A percentile compares a stretch with the other conserved stretches of the same genome.
Evolutionary conservation across 2,797 vertebrate species (phyloP).

Genomic region (Eidolon dupreanum): DNA sequence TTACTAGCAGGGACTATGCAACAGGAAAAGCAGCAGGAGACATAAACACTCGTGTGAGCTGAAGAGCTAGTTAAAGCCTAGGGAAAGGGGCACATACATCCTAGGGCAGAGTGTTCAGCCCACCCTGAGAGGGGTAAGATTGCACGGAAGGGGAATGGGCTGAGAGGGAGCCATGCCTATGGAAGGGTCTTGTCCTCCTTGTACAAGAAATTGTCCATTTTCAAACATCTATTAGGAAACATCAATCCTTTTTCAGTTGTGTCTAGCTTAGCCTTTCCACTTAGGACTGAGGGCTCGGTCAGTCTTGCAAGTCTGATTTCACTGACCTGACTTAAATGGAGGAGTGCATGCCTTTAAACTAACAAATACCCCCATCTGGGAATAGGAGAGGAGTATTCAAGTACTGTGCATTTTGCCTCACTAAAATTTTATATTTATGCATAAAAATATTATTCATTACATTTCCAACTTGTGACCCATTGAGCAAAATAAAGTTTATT

Average conservation of each 20-base stretch:
- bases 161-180: not conserved
- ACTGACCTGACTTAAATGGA: not conserved
- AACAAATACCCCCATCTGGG: not conserved
- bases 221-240: not conserved
- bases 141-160: accelerated
- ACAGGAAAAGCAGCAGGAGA: constrained; percentile 21
- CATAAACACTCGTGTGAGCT: not conserved
- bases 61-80: not conserved
- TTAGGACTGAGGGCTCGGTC: not conserved
- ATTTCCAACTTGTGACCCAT: not conserved
- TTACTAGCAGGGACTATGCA: constrained; percentile 20
- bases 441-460: constrained; percentile 25
- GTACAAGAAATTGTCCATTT: not conserved
- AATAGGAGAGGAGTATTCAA: not conserved
- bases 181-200: not conserved
- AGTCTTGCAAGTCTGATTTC: not conserved
- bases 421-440: not conserved
- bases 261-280: not conserved
- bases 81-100: not conserved
- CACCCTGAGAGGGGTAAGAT: not conserved
- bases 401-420: not conserved
- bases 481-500: constrained; percentile 7
- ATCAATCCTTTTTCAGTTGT: not conserved
- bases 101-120: too few relatives aligned
- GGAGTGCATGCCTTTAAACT: not conserved